These are phyloP conservation scores for Rotaria sp. DNA, from an alignment of 2,888 invertebrate genomes.

Conservation along the genomic window DNA sequence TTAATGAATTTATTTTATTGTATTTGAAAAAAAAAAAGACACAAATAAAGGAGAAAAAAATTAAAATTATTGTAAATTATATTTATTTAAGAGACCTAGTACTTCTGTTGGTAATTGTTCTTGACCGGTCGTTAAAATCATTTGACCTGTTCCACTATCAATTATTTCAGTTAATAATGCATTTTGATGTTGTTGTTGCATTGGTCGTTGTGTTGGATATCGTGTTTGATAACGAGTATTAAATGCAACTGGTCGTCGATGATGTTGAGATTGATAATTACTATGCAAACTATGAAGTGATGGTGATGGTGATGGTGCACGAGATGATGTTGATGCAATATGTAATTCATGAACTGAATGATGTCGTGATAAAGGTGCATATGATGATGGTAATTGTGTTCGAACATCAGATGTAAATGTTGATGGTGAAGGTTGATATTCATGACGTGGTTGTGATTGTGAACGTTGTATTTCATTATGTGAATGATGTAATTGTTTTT, in stretches of 20 bases:
- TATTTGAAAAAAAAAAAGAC: background rate
- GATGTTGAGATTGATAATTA: background rate
- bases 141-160: slow-evolving; percentile 7
- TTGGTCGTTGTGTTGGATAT: background rate
- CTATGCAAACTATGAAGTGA: background rate
- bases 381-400: background rate
- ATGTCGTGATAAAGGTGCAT: background rate
- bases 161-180: slow-evolving; percentile 7
- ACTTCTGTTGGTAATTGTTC: slow-evolving; percentile 19
- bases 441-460: background rate
- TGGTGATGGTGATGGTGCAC: background rate
- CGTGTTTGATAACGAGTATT: background rate
- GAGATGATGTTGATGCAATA: background rate
- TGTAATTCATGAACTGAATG: slow-evolving; percentile 19
- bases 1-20: background rate
- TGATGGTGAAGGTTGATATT: background rate
- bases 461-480: background rate
- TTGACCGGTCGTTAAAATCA: background rate
- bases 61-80: slow-evolving; percentile 3
- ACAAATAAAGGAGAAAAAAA: background rate
- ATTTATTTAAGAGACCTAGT: slow-evolving; percentile 3
- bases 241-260: background rate
- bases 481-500: background rate
- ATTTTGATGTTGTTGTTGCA: background rate
- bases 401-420: background rate